Conservation (phyloP, 2,797 vertebrate species). For the Miopithecus talapoin region DNA sequence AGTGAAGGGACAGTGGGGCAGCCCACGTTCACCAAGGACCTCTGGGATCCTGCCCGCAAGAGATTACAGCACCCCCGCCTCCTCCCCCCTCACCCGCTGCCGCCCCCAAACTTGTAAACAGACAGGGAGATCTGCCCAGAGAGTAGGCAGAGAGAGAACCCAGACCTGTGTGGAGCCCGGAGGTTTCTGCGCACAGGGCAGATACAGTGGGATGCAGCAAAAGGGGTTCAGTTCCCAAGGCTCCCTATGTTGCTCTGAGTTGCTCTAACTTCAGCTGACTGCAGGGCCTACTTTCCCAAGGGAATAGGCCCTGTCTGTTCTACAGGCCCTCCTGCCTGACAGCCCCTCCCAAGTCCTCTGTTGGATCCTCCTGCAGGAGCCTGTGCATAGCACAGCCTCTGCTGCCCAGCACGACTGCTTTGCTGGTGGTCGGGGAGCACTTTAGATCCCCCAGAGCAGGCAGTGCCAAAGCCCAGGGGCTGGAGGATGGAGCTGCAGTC, state of each 20-base stretch:
- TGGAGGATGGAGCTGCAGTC: background rate
- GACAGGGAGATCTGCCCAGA: background rate
- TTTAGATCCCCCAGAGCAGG: background rate
- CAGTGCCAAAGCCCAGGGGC: background rate
- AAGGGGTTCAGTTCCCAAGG: background rate
- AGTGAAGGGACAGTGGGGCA: background rate
- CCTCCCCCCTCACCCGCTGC: accelerated
- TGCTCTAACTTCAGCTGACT: background rate
- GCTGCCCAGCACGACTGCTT: background rate
- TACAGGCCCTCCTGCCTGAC: background rate
- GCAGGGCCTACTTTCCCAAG: background rate
- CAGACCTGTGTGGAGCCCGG: background rate
- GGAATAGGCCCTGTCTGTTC: background rate
- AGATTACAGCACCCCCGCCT: background rate
- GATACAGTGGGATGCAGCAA: background rate
- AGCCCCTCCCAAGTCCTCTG: background rate
- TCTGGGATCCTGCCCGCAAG: background rate
- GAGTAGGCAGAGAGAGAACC: background rate
- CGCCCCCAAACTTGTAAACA: background rate
- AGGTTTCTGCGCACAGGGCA: background rate
- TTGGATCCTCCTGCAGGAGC: background rate
- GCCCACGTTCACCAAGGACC: background rate
- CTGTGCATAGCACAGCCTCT: background rate
- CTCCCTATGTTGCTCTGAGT: background rate
- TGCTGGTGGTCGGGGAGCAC: background rate